These are phyloP conservation scores for Saccopteryx bilineata DNA, from an alignment of 2,113 vertebrate genomes.

Conservation along the genomic window DNA sequence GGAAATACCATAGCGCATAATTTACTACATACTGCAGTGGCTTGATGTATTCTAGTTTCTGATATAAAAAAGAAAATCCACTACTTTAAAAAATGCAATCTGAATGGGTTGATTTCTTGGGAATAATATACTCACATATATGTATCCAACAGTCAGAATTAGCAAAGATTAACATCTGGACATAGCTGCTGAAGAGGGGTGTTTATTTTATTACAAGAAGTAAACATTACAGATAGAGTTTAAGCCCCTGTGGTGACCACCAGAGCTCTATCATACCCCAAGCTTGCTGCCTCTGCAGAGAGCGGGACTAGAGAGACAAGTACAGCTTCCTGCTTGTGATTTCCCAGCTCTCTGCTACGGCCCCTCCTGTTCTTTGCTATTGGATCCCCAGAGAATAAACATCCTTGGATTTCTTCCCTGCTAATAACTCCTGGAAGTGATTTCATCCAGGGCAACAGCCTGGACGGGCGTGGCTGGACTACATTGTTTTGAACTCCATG, in stretches of 20 bases:
- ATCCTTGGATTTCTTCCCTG: neutral
- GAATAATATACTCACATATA: neutral
- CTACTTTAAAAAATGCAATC: neutral
- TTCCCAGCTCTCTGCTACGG: accelerated
- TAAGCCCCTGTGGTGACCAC: neutral
- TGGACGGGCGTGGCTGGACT: accelerated
- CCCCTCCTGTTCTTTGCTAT: neutral
- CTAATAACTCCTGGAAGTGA: accelerated
- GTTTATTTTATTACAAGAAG: neutral
- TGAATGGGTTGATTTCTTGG: neutral
- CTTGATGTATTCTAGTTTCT: neutral
- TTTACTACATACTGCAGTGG: too few species aligned
- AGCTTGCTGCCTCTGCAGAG: neutral
- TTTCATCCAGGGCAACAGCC: neutral
- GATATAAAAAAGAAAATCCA: neutral
- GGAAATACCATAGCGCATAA: neutral
- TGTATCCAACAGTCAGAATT: neutral
- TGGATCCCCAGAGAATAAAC: neutral
- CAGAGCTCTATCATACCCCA: neutral
- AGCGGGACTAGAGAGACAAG: accelerated
- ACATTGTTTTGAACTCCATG: accelerated
- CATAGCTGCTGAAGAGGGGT: neutral
- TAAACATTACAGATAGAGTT: neutral
- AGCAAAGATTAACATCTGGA: neutral
- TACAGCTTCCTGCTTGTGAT: neutral